Conservation (phyloP, 2,113 vertebrate species). For the Paramisgurnus dabryanus region DNA sequence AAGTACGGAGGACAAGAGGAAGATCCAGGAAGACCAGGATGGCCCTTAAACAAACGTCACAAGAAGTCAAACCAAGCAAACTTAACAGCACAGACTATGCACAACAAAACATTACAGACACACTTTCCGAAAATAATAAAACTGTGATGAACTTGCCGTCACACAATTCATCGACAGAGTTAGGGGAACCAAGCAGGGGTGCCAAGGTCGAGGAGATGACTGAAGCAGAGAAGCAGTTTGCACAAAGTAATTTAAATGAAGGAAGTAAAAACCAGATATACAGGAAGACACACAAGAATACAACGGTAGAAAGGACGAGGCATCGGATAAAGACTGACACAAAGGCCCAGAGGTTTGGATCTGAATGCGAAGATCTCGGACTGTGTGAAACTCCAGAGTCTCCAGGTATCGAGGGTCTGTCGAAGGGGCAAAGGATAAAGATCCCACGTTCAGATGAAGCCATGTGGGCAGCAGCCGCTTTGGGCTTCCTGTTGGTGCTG, state of each 20-base stretch:
- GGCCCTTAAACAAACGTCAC: background rate
- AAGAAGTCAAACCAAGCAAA: background rate
- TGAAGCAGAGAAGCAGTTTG: background rate
- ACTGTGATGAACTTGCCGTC: background rate
- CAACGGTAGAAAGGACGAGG: background rate
- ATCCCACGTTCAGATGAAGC: conserved; percentile 82
- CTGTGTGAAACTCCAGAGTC: conserved; percentile 7
- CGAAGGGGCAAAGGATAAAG: conserved; percentile 41
- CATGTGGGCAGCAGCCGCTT: conserved; percentile 83
- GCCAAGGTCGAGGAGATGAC: background rate
- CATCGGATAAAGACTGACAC: conserved; percentile 45
- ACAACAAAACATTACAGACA: background rate
- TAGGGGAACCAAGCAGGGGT: background rate
- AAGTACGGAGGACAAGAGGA: background rate
- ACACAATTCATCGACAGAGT: background rate
- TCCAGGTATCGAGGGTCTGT: background rate
- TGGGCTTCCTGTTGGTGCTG: conserved; percentile 83
- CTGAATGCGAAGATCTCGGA: background rate
- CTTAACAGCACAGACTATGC: background rate
- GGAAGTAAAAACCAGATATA: background rate
- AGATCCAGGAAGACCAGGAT: conserved; percentile 16
- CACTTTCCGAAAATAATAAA: background rate
- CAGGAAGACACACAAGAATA: conserved; percentile 2
- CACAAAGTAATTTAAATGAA: background rate
- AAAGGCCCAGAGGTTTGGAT: background rate